A percentile compares a stretch with the other conserved stretches of the same genome.
Evolutionary conservation across 2,888 invertebrate species (phyloP).

Genomic region (Oscheius sp.): DNA sequence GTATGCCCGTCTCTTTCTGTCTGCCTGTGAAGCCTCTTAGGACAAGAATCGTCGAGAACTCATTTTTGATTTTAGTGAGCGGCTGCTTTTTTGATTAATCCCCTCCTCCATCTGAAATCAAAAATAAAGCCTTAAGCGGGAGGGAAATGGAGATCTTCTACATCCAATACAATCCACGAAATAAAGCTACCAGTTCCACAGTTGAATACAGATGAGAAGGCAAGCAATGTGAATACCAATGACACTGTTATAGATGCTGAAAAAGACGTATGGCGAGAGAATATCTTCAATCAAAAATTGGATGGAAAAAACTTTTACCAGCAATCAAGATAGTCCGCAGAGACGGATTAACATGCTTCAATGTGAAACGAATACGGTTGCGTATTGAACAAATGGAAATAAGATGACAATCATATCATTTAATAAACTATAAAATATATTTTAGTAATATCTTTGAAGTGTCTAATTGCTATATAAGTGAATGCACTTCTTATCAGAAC

Average conservation of each 20-base stretch:
- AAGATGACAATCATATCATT: slow-evolving; percentile 7
- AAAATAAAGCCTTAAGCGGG: too few relatives aligned
- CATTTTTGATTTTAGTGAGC: too few relatives aligned
- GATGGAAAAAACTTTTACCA: slow-evolving; percentile 4
- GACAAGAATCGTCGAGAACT: too few relatives aligned
- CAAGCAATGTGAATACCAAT: background rate
- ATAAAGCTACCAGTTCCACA: slow-evolving; percentile 25
- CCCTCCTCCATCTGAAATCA: too few relatives aligned
- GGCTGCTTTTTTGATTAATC: too few relatives aligned
- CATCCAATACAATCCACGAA: slow-evolving; percentile 32
- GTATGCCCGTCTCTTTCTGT: too few relatives aligned
- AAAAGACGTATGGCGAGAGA: slow-evolving; percentile 8
- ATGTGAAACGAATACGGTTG: slow-evolving; percentile 48
- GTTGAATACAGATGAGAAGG: slow-evolving; percentile 9
- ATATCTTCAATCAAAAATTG: slow-evolving; percentile 9
- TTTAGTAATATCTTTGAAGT: too few relatives aligned
- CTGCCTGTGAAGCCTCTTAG: too few relatives aligned
- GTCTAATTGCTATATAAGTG: too few relatives aligned
- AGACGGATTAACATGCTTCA: slow-evolving; percentile 46
- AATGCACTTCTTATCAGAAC: too few relatives aligned
- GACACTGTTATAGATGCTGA: background rate
- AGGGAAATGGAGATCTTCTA: too few relatives aligned
- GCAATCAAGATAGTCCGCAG: slow-evolving; percentile 36
- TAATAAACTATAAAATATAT: slow-evolving; percentile 1
- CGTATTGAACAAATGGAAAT: slow-evolving; percentile 16